Base-by-base conservation (phyloP, 2,797 vertebrate species). In the Sylvilagus floridanus region DNA sequence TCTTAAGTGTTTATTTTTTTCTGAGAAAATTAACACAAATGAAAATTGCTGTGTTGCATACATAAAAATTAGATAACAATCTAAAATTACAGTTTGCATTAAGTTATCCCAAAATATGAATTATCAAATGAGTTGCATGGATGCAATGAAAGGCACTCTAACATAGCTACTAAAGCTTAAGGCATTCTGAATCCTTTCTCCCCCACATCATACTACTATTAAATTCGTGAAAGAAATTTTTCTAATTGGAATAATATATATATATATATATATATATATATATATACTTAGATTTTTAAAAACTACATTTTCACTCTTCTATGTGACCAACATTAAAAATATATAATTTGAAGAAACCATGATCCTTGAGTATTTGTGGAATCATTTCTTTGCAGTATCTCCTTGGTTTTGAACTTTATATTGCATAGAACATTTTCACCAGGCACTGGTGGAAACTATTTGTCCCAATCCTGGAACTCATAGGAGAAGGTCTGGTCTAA, bases 41-140 rank as follows among this genome's bases (percentile, higher is more conserved):
- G 92, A 97, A 98, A 97, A 97, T 97, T 97, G 95, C 95, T 96
- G 85, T 94, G 92, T 90, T 98, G 96, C 92, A 92, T 96, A 97
- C 97, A 98, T 98, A 97, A 98, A 97, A 98, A 96, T 97, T 96
- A 96, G 96, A 97, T 96, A 95, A 86, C 95, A 97, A 88, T 97
- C 95, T 98, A 97, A 98, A 98, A 97, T 97, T 96, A 97, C 97
- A 57, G 97, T 98, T 98, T 98, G 95, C 90, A 98, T 97, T 97
- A 97, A 98, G 98, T 95, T 97, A 97, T 98, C 98, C 96, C 96
- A 97, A 98, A 98, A 98, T 98, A 98, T 97, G 95, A 98, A 98
- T 98, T 98, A 98, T 97, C 97, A 98, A 98, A 94, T 97, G 94
- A 96, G 96, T 97, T 95, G 97, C 96, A 97, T 52, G 96, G 96